Evolutionary conservation across 2,797 vertebrate species (phyloP), one percentile per base, ranked within the genome.

Genomic region (Sebastes elongatus): DNA sequence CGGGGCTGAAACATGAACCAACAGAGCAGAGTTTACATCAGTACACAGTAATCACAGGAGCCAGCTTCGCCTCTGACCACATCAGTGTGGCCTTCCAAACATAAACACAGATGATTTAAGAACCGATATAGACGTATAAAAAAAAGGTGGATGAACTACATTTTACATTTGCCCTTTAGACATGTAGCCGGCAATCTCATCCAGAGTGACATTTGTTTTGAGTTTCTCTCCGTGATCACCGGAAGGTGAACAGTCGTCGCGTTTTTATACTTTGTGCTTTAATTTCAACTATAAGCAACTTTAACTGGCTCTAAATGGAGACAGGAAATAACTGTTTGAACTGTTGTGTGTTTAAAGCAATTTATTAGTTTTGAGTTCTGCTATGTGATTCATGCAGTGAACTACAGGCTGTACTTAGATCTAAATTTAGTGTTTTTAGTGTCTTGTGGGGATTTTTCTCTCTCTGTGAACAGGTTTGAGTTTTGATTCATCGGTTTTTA

Each of bases 141-240:
- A 52, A 53, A 90, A 78, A 83, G 70, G 83, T 83, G 81, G 33
- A 77, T 91, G 88, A 92, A 90, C 91, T 89, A 20, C 4, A 67
- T 91, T 92, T 93, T 76, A 87, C 88, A 89, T 93, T 92, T 92
- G 86, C 63, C 92, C 88, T 88, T 80, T 82, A 59, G 82, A 85
- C 90, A 82, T 86, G 84, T 53, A 63, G 78, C 77, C 81, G 79
- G 82, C 86, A 87, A 76, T 83, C 73, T 79, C 53, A 78, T 76
- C 27, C 64, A 35, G 46, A 81, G 79, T 76, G 85, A 88, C 79
- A 22, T 82, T 87, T 89, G 85, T 89, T 90, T 86, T 69, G 60
- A 76, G 69, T 76, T 86, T 64, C 49, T 75, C 4, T 65, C 25
- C 14, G 52, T 84, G 74, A 84, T 86, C 76, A 84, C 82, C 38